Conservation (phyloP, 2,888 invertebrate genomes). For the Aphidoletes aphidimyza region DNA sequence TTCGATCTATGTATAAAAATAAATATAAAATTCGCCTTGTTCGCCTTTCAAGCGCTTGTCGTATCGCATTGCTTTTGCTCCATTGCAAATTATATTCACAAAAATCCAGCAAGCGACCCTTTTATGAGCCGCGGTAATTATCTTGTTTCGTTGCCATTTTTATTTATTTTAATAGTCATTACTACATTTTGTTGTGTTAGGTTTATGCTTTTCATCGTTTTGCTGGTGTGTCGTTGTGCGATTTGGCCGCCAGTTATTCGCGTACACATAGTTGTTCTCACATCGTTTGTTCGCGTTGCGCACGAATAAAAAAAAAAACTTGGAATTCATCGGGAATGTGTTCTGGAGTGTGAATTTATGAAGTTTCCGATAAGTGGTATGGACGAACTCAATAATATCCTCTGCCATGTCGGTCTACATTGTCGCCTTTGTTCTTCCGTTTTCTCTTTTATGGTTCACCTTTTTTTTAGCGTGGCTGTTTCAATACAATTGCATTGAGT, state of each 20-base stretch:
- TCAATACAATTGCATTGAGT: neutral
- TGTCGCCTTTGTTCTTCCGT: conserved; percentile 46
- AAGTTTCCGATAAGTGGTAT: conserved; percentile 19
- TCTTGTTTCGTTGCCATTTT: conserved; percentile 49
- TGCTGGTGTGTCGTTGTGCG: neutral
- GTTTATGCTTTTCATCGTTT: neutral
- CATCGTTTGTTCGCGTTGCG: neutral
- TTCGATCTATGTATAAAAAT: too few relatives aligned
- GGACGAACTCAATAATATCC: neutral
- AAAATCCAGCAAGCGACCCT: neutral
- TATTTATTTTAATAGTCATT: conserved; percentile 51
- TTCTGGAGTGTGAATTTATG: conserved; percentile 17
- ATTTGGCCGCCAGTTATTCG: conserved; percentile 11
- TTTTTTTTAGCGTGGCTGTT: neutral
- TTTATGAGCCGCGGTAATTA: conserved; percentile 40
- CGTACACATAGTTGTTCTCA: neutral
- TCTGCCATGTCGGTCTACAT: neutral
- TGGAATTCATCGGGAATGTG: conserved; percentile 35
- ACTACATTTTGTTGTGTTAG: conserved; percentile 39
- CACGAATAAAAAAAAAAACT: too few relatives aligned
- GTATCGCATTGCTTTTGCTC: too few relatives aligned
- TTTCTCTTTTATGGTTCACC: neutral
- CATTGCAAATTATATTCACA: neutral
- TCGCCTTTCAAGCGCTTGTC: too few relatives aligned
- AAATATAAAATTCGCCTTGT: too few relatives aligned